Evolutionary conservation across 2,113 vertebrate species (phyloP), one percentile per base, ranked within the genome.

Genomic region (Tiliqua scincoides): DNA sequence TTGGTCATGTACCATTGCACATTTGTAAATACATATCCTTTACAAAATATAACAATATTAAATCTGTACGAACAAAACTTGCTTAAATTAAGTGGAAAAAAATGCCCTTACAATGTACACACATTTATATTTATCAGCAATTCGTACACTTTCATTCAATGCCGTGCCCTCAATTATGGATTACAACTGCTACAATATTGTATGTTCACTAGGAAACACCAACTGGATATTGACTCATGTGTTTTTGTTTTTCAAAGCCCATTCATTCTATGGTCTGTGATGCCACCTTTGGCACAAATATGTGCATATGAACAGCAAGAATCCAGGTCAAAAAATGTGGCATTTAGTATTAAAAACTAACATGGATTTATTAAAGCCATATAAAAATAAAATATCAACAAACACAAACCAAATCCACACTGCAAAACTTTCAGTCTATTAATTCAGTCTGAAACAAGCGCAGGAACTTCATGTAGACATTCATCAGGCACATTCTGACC

Each of bases 81-180:
- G 37, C 65, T 43, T 61, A 79, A 88, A 76, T 37, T 87, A 52
- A 68, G 12, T 57, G 78, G 70, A 70, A 79, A 82, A n/a, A 84
- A 7, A 72, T 75, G 82, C 83, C 9, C 12, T 88, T 37, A 82
- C 61, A 76, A 86, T 82, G 78, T 89, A 91, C 80, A 89, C 81
- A 78, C 7, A 40, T 37, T 62, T 23, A 62, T 17, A 27, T 54
- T 71, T 21, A 62, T 54, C 18, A 18, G 73, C 62, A 77, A 72
- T 8, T 3, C 54, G 84, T 68, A 78, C 37, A 17, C 74, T 67
- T 87, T 52, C 23, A 37, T 65, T 30, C 48, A 14, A 86, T 11
- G n/a, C 30, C 32, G 20, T 71, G 27, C 43, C 32, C 23, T 37
- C 62, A 57, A 9, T 57, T 37, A 21, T 30, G 75, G 59, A 27